A percentile compares a stretch with the other conserved stretches of the same genome.
Evolutionary conservation across 2,113 vertebrate species (phyloP).

Genomic region (Apistogramma diplotaenia): DNA sequence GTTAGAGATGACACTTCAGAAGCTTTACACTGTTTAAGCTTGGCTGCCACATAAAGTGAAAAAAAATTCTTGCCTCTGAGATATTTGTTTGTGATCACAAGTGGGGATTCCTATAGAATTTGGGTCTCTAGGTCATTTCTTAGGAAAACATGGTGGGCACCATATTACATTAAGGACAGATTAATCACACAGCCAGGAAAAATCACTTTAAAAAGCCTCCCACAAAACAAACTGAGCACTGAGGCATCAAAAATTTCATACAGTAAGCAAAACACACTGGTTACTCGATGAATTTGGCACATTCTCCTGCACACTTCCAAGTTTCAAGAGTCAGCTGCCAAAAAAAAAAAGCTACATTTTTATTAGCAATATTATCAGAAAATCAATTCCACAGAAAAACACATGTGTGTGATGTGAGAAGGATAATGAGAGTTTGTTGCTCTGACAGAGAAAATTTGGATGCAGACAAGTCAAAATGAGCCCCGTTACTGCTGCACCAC

Average conservation of each 20-base stretch:
- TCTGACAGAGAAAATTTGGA: neutral
- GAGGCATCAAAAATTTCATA: neutral
- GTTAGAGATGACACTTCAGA: conserved; percentile 4
- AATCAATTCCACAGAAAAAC: conserved; percentile 31
- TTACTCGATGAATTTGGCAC: neutral
- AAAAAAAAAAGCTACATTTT: conserved; percentile 10
- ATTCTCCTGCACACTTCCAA: neutral
- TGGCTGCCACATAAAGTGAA: neutral
- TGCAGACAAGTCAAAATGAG: neutral
- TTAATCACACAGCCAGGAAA: no score
- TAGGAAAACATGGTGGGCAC: neutral
- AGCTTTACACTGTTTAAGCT: neutral
- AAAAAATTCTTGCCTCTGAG: neutral
- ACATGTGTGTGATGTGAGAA: neutral
- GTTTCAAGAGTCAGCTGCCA: conserved; percentile 27
- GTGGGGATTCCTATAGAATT: neutral
- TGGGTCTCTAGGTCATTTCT: neutral
- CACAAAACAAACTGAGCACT: neutral
- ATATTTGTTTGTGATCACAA: neutral
- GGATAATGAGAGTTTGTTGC: conserved; percentile 9
- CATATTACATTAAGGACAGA: neutral
- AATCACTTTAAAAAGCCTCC: no score
- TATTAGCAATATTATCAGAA: neutral
- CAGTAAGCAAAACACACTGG: conserved; percentile 6
- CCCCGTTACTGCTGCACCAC: neutral